phyloP scores from a whole-genome alignment of 2,113 vertebrate species.

The Dromaius novaehollandiae region DNA sequence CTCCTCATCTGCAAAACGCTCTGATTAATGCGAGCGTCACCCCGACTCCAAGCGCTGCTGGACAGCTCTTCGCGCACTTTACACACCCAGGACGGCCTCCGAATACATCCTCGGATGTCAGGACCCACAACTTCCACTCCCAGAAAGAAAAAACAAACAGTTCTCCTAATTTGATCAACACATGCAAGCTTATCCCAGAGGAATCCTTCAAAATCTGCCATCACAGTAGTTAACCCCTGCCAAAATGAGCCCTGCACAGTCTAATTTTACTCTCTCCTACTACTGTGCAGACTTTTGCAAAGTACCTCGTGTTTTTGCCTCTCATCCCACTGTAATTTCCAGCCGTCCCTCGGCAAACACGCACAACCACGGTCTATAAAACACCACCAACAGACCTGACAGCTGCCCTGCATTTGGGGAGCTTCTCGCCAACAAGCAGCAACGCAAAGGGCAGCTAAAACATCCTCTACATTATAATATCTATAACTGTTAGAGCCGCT shows the following conservation, averaged over 20 bases:
- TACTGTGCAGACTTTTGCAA: background rate
- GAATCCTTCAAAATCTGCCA: background rate
- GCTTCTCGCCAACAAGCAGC: background rate
- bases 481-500: background rate
- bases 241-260: rapidly evolving
- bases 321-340: rapidly evolving
- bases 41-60: rapidly evolving
- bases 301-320: background rate
- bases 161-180: background rate
- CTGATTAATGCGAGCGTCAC: background rate
- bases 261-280: background rate
- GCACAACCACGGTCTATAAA: rapidly evolving
- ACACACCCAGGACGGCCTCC: rapidly evolving
- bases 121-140: background rate
- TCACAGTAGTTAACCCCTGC: rapidly evolving
- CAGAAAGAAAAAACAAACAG: background rate
- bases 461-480: background rate
- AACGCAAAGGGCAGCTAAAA: background rate
- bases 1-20: background rate
- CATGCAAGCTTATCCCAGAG: background rate
- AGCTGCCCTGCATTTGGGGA: rapidly evolving
- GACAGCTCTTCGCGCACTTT: background rate
- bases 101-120: background rate
- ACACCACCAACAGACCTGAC: rapidly evolving
- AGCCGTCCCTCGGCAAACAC: rapidly evolving